Base-by-base conservation (phyloP, 2,888 invertebrate species). In the Nymphalis c-album region DNA sequence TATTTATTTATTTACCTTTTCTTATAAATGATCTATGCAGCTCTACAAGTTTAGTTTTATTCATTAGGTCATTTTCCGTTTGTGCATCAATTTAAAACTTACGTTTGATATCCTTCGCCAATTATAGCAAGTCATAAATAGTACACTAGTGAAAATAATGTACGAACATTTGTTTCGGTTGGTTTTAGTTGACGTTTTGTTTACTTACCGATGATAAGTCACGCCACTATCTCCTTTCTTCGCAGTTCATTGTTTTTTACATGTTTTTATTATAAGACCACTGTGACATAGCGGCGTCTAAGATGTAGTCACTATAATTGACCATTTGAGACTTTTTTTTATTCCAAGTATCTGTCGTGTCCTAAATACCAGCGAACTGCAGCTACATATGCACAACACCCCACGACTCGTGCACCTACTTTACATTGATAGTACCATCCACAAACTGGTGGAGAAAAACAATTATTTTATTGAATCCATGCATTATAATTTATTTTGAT, bases 401-500 rank as follows among this genome's bases (percentile, higher is more conserved):
- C 53, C 16, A 53, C 53, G 20, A 53, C 53, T 53, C 53, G 53
- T 53, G 53, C 53, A 26, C 53, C 53, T 53, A 46, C 20, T 53
- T n/a, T 53, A 53, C 53, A 53, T 8, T 53, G 53, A 20, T 22
- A 53, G 53, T 53, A 53, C 53, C 53, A 53, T 22, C 53, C 53
- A 53, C 6, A 20, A 53, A 53, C 16, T 22, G 53, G 53, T 16
- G 53, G 53, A 53, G 53, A 20, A 53, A 22, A 53, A 1, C 22
- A 18, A 16, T 53, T 53, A 53, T 53, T 53, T 20, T 22, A 53
- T 53, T 53, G 53, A 53, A 53, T 53, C 53, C 53, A 53, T 53
- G 53, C 53, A 22, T 20, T 53, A 53, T 53, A 53, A n/a, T n/a
- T 53, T 57, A 16, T 35, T 55, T 58, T 35, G 58, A 2, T 5